A percentile compares a stretch with the other conserved stretches of the same genome.
Conservation (phyloP, 2,888 invertebrate species). For the Acanthacorydalis orientalis region DNA sequence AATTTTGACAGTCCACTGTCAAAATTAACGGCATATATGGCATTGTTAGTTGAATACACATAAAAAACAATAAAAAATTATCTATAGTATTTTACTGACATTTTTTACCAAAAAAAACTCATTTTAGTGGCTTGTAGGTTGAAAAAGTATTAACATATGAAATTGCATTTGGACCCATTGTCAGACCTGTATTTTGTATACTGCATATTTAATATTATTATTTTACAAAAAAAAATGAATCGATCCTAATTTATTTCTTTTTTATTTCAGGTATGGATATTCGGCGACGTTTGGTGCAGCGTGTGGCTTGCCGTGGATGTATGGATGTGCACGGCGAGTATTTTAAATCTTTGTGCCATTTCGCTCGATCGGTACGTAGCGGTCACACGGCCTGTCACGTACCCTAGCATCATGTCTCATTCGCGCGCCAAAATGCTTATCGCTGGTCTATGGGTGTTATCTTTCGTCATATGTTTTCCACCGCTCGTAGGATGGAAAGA, state of each 20-base stretch:
- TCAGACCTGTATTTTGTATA: too few species aligned
- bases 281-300: slow-evolving; percentile 90
- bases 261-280: slow-evolving; percentile 75
- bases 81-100: too few species aligned
- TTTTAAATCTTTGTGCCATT: slow-evolving; percentile 89
- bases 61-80: too few species aligned
- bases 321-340: slow-evolving; percentile 97
- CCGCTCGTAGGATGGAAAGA: slow-evolving; percentile 90
- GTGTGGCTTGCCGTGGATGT: slow-evolving; percentile 96
- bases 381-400: slow-evolving; percentile 88
- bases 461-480: slow-evolving; percentile 93
- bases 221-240: too few species aligned
- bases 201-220: too few species aligned
- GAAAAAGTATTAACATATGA: too few species aligned
- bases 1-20: too few species aligned
- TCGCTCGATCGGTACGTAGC: slow-evolving; percentile 92
- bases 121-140: too few species aligned
- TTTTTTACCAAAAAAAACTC: too few species aligned
- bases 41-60: too few species aligned
- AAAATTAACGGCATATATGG: too few species aligned
- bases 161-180: too few species aligned
- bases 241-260: neutral
- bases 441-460: slow-evolving; percentile 85
- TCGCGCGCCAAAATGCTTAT: slow-evolving; percentile 73
- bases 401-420: slow-evolving; percentile 81